Evolutionary conservation across 2,113 vertebrate species (phyloP), one percentile per base, ranked within the genome.

Genomic region (Athene noctua): DNA sequence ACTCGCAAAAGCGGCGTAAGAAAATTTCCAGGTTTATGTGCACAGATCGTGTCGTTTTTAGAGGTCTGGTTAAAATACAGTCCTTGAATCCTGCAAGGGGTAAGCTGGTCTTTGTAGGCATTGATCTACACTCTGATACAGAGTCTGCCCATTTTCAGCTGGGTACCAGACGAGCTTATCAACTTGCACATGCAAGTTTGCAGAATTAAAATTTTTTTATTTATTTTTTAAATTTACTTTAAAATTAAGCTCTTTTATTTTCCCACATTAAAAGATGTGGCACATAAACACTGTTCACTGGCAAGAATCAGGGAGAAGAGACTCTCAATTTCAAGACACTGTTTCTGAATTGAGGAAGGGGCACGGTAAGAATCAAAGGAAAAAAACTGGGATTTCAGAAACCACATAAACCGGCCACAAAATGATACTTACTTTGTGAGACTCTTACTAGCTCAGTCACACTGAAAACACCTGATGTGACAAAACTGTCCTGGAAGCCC

Each of bases 401-500:
- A 85, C 86, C 71, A 86, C 72, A 92, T 38, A 85, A 86, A 94
- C 66, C 2, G 4, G 82, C 66, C 93, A 94, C 90, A 80, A 95
- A 95, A 92, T 15, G 62, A 85, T 97, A 98, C 99, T 99, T 98
- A 99, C 99, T 99, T 98, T 99, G 99, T 93, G 99, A 99, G 97
- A 99, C 99, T 98, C 99, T 98, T 93, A 99, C 99, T 49, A 99
- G 98, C 97, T 99, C 99, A 61, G 99, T 99, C 98, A 99, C 99
- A 85, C 99, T 99, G 98, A 99, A 99, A 95, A 99, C 99, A 94
- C 99, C 99, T 86, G 99, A 99, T 92, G 99, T 99, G 98, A 99
- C 99, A 90, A 99, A 99, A 98, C 99, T 99, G 98, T 99, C 99
- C 98, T 99, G 99, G 98, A 99, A 99, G 97, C 99, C 99, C 98